Evolutionary conservation across 2,113 vertebrate genomes (phyloP), one percentile per base, ranked within the genome.

Genomic region (Hyla sarda): DNA sequence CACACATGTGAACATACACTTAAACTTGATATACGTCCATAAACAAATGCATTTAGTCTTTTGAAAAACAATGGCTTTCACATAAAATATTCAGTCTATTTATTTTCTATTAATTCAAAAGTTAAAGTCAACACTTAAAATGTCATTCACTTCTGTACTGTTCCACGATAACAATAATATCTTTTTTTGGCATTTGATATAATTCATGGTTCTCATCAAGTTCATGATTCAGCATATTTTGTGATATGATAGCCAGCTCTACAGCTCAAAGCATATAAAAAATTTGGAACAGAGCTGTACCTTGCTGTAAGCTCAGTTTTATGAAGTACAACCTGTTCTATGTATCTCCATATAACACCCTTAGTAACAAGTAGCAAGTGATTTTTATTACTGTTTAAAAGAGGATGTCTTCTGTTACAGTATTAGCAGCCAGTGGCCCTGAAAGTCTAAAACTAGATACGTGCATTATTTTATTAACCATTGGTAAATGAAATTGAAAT

Each of bases 141-240:
- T 71, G 25, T 47, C 25, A 19, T 81, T 47, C 34, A 65, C 21
- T 47, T n/a, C 58, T 47, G 28, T 1, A 37, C 1, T 23, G 45
- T 72, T 67, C 21, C 81, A 82, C 69, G 65, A 72, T 56, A 83
- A 23, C n/a, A 30, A 17, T 32, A 32, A 52, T 52, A 52, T 48
- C 41, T 48, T 50, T 71, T 71, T 32, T 52, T 71, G 65, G 81
- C 80, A 82, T n/a, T 21, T 82, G 28, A 28, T 69, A 17, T 34
- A 48, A 30, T 17, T 54, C 23, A 83, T 54, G 0, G 65, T 54
- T 83, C 47, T 50, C 81, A 72, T 72, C 47, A 41, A 9, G 54
- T 72, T 67, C 19, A 41, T 54, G 48, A 67, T 47, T 72, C 37
- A 72, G 81, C 10, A 72, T 72, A 83, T 72, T 83, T 54, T 32